Evolutionary conservation across 2,113 vertebrate species (phyloP).

Genomic region (Fukomys damarensis): DNA sequence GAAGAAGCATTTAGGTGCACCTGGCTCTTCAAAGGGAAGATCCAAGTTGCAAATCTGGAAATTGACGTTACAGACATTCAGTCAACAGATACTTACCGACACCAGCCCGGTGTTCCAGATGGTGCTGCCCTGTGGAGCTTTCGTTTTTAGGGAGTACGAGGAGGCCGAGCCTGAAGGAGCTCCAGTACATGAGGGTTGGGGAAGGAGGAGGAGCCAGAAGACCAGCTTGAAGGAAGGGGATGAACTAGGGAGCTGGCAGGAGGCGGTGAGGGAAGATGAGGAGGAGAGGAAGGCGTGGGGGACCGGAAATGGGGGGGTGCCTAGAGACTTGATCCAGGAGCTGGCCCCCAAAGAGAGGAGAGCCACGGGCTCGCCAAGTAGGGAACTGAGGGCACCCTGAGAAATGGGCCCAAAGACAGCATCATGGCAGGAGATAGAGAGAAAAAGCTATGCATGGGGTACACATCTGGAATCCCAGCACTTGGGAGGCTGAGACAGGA

Average conservation of each 20-base stretch:
- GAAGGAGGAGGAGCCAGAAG: neutral
- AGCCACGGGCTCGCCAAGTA: neutral
- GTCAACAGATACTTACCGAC: neutral
- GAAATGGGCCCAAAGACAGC: neutral
- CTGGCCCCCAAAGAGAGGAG: neutral
- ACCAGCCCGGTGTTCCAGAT: neutral
- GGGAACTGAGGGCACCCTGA: neutral
- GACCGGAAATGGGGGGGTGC: neutral
- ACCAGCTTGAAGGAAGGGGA: neutral
- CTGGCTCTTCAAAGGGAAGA: neutral
- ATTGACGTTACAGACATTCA: neutral
- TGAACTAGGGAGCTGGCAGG: neutral
- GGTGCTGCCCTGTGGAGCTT: neutral
- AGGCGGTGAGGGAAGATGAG: neutral
- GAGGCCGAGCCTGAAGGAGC: neutral
- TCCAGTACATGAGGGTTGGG: neutral
- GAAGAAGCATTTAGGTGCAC: neutral
- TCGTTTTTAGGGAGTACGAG: neutral
- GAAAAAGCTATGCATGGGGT: neutral
- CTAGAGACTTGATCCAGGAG: neutral
- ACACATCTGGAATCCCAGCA: neutral
- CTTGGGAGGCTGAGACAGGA: neutral
- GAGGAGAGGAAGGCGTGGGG: neutral
- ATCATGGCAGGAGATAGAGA: neutral
- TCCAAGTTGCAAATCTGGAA: neutral